Percentiles rank a stretch among this genome's conserved stretches.
phyloP scores from a whole-genome alignment of 2,113 vertebrate genomes.

The Pleuronectes platessa region DNA sequence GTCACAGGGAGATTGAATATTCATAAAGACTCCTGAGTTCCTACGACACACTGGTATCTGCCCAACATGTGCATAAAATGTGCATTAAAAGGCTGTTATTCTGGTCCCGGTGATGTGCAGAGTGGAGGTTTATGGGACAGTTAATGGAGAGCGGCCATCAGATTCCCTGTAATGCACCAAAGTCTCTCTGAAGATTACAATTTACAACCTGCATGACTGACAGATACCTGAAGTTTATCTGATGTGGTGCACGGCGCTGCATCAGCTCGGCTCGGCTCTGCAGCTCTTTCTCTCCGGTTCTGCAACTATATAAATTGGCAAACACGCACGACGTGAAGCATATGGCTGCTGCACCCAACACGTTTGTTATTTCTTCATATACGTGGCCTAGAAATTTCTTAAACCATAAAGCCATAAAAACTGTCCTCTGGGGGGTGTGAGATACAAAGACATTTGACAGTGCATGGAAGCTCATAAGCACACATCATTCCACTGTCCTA shows the following conservation, averaged over 20 bases:
- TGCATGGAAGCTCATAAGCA: conserved; percentile 59
- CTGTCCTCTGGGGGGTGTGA: conserved; percentile 47
- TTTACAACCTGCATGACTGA: conserved; percentile 58
- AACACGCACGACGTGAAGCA: conserved; percentile 50
- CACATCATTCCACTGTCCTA: conserved; percentile 48
- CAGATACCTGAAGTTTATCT: conserved; percentile 38
- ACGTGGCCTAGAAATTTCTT: conserved; percentile 56
- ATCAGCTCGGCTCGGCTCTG: conserved; percentile 23
- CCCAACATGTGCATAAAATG: conserved; percentile 68
- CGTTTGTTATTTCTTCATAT: conserved; percentile 24
- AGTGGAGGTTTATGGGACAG: conserved; percentile 45
- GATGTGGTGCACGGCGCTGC: conserved; percentile 19
- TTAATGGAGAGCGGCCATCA: conserved; percentile 50
- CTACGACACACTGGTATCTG: conserved; percentile 54
- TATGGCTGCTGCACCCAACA: conserved; percentile 47
- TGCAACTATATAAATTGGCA: conserved; percentile 47
- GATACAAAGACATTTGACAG: conserved; percentile 57
- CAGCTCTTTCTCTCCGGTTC: conserved; percentile 9
- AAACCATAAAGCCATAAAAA: conserved; percentile 54
- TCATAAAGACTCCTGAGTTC: conserved; percentile 66
- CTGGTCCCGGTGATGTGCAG: conserved; percentile 36
- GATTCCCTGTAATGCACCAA: conserved; percentile 43
- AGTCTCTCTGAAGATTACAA: conserved; percentile 50
- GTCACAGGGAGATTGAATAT: conserved; percentile 72
- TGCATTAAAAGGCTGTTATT: conserved; percentile 68